phyloP scores from a whole-genome alignment of 2,797 vertebrate genomes.

The Cygnus olor region DNA sequence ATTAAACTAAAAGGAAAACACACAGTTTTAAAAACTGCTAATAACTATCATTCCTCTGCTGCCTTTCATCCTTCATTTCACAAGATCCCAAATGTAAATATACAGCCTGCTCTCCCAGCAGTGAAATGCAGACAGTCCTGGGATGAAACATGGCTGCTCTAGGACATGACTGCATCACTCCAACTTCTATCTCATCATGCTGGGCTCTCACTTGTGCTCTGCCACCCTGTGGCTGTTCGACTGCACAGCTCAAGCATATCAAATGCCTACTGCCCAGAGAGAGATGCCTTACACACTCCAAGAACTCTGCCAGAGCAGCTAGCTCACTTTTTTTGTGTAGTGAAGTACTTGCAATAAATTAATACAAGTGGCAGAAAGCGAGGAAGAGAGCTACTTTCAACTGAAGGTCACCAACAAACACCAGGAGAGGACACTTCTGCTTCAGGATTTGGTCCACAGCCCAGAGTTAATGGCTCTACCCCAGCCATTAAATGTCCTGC shows the following conservation, averaged over 20 bases:
- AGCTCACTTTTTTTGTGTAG: background rate
- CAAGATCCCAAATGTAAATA: background rate
- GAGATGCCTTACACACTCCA: rapidly evolving
- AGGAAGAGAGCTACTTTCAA: background rate
- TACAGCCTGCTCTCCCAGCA: background rate
- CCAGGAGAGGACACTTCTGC: background rate
- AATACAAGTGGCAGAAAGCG: background rate
- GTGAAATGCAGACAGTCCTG: background rate
- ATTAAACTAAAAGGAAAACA: background rate
- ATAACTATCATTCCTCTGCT: background rate
- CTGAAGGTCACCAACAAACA: background rate
- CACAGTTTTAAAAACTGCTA: background rate
- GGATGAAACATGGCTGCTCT: background rate
- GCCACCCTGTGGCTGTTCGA: conserved; percentile 1
- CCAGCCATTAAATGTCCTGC: background rate
- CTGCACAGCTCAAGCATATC: background rate
- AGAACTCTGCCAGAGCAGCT: background rate
- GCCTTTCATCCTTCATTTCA: conserved; percentile 9
- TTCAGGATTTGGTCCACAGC: background rate
- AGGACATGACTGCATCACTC: background rate
- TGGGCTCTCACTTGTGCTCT: background rate
- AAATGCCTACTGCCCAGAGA: background rate
- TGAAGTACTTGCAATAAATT: background rate
- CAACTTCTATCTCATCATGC: background rate
- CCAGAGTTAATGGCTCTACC: background rate